phyloP scores from a whole-genome alignment of 1,140 invertebrate genomes.

The Eueides isabella region DNA sequence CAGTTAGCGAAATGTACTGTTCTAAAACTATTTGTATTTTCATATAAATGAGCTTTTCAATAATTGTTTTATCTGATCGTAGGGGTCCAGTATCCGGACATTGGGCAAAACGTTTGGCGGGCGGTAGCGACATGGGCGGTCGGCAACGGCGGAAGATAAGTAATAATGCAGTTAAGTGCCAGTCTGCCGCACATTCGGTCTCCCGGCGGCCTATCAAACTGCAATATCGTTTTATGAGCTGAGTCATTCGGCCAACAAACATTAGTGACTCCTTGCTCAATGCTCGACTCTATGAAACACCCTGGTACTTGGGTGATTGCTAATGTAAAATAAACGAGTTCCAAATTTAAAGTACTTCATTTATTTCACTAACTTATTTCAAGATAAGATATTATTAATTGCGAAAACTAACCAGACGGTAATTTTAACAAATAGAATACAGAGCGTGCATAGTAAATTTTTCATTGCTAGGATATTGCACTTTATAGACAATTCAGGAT shows the following conservation, averaged over 20 bases:
- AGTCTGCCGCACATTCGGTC: conserved; percentile 46
- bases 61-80: conserved; percentile 47
- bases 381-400: conserved; percentile 1
- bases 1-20: background rate
- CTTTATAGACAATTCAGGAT: conserved; percentile 60
- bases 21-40: background rate
- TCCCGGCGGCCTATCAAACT: conserved; percentile 56
- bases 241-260: conserved; percentile 50
- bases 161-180: conserved; percentile 57
- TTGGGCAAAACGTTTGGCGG: conserved; percentile 30
- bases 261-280: conserved; percentile 45
- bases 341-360: conserved; percentile 12
- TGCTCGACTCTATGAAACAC: conserved; percentile 36
- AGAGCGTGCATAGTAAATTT: conserved; percentile 21
- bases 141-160: conserved; percentile 45
- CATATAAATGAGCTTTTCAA: conserved; percentile 21
- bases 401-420: background rate
- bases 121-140: conserved; percentile 26
- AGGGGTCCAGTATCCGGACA: conserved; percentile 25
- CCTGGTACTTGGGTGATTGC: conserved; percentile 36
- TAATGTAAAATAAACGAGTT: conserved; percentile 41
- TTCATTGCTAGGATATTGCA: conserved; percentile 62
- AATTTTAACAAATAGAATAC: background rate
- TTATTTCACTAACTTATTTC: conserved; percentile 13
- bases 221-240: conserved; percentile 58